phyloP scores from a whole-genome alignment of 2,797 vertebrate species.

The Diglossa cyanea region DNA sequence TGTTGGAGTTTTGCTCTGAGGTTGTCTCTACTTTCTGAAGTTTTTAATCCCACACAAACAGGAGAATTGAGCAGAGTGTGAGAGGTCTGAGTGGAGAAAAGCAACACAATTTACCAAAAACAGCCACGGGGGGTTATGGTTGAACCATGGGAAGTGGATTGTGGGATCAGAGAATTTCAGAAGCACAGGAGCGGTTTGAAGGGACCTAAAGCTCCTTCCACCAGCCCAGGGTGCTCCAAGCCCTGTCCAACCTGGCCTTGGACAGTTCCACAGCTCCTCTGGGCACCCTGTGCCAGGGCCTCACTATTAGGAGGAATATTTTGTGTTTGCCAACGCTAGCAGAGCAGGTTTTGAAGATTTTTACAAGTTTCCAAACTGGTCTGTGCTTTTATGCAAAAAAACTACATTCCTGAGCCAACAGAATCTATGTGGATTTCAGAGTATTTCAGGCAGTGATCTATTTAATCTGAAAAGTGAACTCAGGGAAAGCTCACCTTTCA shows the following conservation, averaged over 20 bases:
- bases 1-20: neutral
- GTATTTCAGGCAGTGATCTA: neutral
- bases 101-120: neutral
- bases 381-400: neutral
- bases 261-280: neutral
- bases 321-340: neutral
- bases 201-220: neutral
- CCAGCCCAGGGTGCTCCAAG: accelerated
- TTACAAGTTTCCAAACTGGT: neutral
- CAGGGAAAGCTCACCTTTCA: neutral
- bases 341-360: neutral
- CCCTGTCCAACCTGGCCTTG: accelerated
- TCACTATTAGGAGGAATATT: neutral
- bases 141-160: neutral
- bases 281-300: neutral
- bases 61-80: neutral
- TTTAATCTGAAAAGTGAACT: neutral
- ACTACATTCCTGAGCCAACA: neutral
- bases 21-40: neutral
- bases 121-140: neutral
- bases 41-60: neutral
- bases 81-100: neutral
- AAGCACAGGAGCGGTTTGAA: neutral
- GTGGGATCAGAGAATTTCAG: neutral
- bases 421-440: neutral